phyloP scores from a whole-genome alignment of 2,888 invertebrate species.

The Halictus ligatus region DNA sequence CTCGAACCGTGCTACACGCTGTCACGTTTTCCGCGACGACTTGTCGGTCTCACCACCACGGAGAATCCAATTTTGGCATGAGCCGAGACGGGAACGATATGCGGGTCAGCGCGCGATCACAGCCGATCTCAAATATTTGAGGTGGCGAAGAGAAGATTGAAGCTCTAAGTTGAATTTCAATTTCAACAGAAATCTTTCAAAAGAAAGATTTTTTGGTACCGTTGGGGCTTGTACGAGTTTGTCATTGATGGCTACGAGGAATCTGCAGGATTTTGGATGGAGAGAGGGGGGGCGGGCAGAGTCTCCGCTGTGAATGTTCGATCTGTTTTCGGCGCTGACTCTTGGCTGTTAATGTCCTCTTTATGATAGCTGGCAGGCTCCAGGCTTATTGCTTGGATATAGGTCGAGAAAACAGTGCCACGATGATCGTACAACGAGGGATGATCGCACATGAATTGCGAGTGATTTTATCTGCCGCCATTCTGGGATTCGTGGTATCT shows the following conservation, averaged over 20 bases:
- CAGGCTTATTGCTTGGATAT: neutral
- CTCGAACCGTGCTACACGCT: conserved; percentile 22
- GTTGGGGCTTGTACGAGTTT: neutral
- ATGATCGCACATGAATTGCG: neutral
- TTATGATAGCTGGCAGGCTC: neutral
- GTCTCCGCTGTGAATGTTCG: neutral
- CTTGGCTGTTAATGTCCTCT: neutral
- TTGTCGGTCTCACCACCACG: neutral
- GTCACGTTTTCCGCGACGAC: conserved; percentile 22
- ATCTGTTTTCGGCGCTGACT: neutral
- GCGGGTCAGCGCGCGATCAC: conserved; percentile 21
- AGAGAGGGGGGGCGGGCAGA: no score
- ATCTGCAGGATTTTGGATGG: neutral
- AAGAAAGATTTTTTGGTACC: conserved; percentile 7
- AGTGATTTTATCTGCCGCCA: neutral
- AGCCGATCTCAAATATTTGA: conserved; percentile 19
- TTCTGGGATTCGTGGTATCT: neutral
- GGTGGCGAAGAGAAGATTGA: neutral
- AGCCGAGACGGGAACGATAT: conserved; percentile 4
- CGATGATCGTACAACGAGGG: neutral
- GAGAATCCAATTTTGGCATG: conserved; percentile 36
- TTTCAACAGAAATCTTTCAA: neutral
- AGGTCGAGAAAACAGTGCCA: neutral
- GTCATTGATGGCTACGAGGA: neutral
- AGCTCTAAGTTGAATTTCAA: conserved; percentile 3